Base-by-base conservation (phyloP, 1,140 invertebrate genomes). In the Brevipalpus yothersi region DNA sequence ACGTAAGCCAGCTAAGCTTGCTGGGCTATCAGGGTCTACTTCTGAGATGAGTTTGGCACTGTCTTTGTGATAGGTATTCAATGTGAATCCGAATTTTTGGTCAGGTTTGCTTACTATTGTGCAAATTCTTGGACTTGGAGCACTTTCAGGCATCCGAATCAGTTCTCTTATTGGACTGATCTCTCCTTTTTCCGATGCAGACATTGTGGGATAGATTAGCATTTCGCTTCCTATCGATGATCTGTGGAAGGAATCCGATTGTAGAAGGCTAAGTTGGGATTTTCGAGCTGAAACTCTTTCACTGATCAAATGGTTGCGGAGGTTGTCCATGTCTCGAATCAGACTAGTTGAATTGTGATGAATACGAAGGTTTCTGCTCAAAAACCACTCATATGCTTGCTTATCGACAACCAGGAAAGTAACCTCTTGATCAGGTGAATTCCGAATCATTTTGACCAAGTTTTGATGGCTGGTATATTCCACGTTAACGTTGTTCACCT, bases 81-180 rank as follows among this genome's bases (percentile, higher is more conserved):
- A 45, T 9, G 41, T 45, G 9, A 58, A 58, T 11, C 56, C 56
- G 43, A 45, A 58, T 45, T 39, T 10, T 39, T 21, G 12, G 8
- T 58, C 21, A 23, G 56, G 41, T 19, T 21, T 23, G 13, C 17
- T 43, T 2, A 15, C 23, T 40, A 58, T 31, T 21, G 17, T n/a
- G 43, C 56, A 58, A n/a, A 58, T n/a, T 23, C 56, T 58, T 10
- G 56, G 56, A 42, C 15, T 31, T 31, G 56, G 56, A 19, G 56
- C 56, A 51, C 21, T 19, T 19, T 51, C 49, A 51, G 49, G 49
- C n/a, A 51, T 19, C n/a, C n/a, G n/a, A 51, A 51, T 17, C 10
- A 51, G 8, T 31, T 31, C 31, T 31, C 47, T 21, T 15, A 49
- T 15, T 7, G 7, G 4, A 49, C 47, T 2, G 47, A 7, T 7